Evolutionary conservation across 2,113 vertebrate genomes (phyloP).

Genomic region (Himantopus leucocephalus): DNA sequence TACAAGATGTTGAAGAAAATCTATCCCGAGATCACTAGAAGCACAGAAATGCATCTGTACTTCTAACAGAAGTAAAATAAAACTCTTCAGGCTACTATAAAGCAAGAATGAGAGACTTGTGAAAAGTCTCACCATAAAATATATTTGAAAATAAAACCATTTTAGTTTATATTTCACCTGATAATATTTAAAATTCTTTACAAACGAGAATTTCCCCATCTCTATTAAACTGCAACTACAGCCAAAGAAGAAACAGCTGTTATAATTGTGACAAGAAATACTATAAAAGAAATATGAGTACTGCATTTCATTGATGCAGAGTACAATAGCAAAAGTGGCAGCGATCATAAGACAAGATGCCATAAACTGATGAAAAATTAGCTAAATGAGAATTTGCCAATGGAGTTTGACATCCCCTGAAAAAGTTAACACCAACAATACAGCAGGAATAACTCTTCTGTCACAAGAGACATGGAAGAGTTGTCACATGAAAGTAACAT

Average conservation of each 20-base stretch:
- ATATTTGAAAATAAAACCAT: background rate
- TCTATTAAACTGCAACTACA: background rate
- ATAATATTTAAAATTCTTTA: background rate
- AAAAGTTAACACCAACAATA: background rate
- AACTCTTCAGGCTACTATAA: background rate
- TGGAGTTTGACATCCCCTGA: background rate
- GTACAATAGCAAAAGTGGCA: background rate
- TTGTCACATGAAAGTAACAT: background rate
- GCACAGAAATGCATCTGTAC: background rate
- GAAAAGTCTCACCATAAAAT: background rate
- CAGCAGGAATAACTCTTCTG: background rate
- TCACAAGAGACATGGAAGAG: background rate
- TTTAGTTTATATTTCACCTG: background rate
- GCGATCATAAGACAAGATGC: background rate
- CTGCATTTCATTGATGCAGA: background rate
- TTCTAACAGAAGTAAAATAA: background rate
- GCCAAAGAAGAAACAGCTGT: background rate
- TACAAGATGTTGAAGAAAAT: background rate
- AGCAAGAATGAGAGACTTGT: background rate
- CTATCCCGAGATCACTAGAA: background rate
- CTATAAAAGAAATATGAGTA: background rate
- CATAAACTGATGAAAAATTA: background rate
- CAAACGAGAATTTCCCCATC: background rate
- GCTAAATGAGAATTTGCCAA: background rate
- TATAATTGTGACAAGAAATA: background rate